Conservation (phyloP, 2,113 vertebrate species). For the Neomonachus schauinslandi region DNA sequence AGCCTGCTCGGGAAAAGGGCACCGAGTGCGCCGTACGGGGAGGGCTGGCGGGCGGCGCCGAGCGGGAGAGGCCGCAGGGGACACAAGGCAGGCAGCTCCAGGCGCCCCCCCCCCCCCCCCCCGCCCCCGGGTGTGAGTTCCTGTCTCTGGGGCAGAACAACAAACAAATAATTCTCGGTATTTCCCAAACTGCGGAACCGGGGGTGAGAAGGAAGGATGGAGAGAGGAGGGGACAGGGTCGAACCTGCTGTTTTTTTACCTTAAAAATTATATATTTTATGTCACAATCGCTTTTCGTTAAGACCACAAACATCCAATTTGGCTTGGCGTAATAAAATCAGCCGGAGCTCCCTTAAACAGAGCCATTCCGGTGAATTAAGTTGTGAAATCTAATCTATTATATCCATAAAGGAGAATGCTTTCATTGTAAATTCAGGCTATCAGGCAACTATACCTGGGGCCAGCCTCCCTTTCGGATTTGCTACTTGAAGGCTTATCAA, state of each 20-base stretch:
- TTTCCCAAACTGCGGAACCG: conserved; percentile 3
- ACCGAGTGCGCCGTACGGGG: background rate
- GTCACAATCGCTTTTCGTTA: conserved; percentile 83
- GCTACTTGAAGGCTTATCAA: conserved; percentile 79
- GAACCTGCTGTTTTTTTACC: conserved; percentile 63
- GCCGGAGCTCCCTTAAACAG: conserved; percentile 81
- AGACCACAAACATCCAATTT: conserved; percentile 87
- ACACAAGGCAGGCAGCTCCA: background rate
- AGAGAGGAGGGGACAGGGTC: conserved; percentile 19
- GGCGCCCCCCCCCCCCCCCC: background rate
- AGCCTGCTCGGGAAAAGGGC: background rate
- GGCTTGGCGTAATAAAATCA: conserved; percentile 84
- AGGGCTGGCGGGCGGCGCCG: too few species aligned
- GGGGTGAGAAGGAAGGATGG: background rate
- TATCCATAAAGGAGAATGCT: conserved; percentile 83
- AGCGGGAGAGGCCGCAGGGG: background rate
- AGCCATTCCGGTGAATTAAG: conserved; percentile 83
- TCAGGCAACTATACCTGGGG: conserved; percentile 79
- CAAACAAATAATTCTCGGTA: background rate
- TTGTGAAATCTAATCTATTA: conserved; percentile 85
- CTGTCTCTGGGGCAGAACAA: background rate
- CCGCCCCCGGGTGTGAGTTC: background rate
- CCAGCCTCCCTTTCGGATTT: conserved; percentile 64
- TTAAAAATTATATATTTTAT: conserved; percentile 83
- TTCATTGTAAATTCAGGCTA: conserved; percentile 84